Evolutionary conservation across 2,113 vertebrate species (phyloP).

Genomic region (Platichthys flesus): DNA sequence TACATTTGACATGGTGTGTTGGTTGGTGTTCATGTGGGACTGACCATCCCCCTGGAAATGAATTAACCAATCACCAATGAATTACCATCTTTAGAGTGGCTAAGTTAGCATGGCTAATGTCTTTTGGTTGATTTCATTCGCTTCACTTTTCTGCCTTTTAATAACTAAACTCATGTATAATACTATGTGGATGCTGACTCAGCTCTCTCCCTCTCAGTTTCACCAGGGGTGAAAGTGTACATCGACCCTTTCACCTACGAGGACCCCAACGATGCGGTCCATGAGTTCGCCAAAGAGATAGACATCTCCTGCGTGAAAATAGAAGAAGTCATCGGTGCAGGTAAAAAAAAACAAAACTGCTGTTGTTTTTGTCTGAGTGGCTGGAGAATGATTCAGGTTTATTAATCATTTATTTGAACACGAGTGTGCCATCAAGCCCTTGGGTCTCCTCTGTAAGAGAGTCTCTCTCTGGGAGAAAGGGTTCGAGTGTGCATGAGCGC

Average conservation of each 20-base stretch:
- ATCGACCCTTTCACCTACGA: slow-evolving; percentile 99
- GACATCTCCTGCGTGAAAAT: slow-evolving; percentile 99
- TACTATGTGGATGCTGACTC: neutral
- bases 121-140: neutral
- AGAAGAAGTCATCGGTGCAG: slow-evolving; percentile 98
- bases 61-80: too few relatives aligned
- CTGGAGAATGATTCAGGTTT: slow-evolving; percentile 34
- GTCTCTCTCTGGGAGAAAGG: slow-evolving; percentile 41
- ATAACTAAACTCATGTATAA: neutral
- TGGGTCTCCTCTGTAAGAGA: slow-evolving; percentile 33
- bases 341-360: slow-evolving; percentile 81
- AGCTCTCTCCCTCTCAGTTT: slow-evolving; percentile 79
- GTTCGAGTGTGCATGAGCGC: slow-evolving; percentile 45
- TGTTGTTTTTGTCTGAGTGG: slow-evolving; percentile 24
- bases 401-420: slow-evolving; percentile 60
- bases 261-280: slow-evolving; percentile 95
- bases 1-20: too few relatives aligned
- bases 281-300: slow-evolving; percentile 98
- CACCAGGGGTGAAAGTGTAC: slow-evolving; percentile 97
- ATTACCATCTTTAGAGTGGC: neutral
- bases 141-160: neutral
- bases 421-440: slow-evolving; percentile 41
- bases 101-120: neutral
- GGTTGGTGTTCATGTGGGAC: too few relatives aligned
- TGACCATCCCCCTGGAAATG: too few relatives aligned